Evolutionary conservation across 2,797 vertebrate species (phyloP), one percentile per base, ranked within the genome.

Genomic region (Phrynocephalus guinanensis): DNA sequence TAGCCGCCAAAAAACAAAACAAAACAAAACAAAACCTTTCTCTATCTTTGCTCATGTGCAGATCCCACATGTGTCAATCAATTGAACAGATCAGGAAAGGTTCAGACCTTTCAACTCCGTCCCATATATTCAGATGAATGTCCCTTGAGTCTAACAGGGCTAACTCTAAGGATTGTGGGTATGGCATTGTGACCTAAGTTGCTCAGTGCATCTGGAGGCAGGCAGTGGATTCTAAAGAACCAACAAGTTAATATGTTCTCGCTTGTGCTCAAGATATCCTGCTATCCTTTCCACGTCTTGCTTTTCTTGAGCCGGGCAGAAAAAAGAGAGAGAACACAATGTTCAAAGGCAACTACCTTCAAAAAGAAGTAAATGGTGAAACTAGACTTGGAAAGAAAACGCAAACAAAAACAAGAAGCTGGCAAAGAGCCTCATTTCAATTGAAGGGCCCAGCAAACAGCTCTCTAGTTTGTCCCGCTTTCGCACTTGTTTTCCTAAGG

Each of bases 401-500:
- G 13, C 80, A 73, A 86, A 0, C 88, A 91, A 87, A 95, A 94
- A 94, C 87, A 87, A 82, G 86, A 92, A 86, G 28, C 82, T 95
- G 94, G 92, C 91, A 0, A 38, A 50, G 79, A 89, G 87, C 90
- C 92, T 72, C 9, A 84, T 94, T 93, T 87, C 87, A 94, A 84
- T 56, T 89, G 89, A 92, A 92, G 70, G 38, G 76, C 90, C 92
- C 91, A 88, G 91, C 87, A 93, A 94, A 86, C 89, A 85, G 82
- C 84, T 90, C 90, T 91, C 92, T 89, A 86, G 83, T 80, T 91
- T 92, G 91, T 72, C 56, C 83, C 86, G 82, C 92, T 87, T 83
- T 71, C 87, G 90, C 79, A 2, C 87, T 94, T 93, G 63, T 91
- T 95, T 95, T 90, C 75, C 80, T 91, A 88, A 90, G 87, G 92